Conservation (phyloP, 1,140 invertebrate species). For the Zelostemma sp. region DNA sequence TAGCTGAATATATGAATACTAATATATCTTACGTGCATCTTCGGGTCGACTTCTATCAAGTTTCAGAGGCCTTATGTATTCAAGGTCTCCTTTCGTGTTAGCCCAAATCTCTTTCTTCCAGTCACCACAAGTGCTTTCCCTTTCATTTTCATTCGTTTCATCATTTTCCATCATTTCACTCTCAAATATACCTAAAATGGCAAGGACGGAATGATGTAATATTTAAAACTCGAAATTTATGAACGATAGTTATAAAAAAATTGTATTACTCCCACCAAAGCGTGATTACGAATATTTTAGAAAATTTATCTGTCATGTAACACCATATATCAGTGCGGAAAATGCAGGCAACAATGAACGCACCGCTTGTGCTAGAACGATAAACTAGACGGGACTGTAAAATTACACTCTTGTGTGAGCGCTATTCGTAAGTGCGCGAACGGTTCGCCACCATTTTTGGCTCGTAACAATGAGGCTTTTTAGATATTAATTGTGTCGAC, state of each 20-base stretch:
- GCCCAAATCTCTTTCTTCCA: slow-evolving; percentile 49
- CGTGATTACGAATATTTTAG: not conserved
- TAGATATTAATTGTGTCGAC: slow-evolving; percentile 4
- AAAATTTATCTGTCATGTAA: not conserved
- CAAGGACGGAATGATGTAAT: too few relatives aligned
- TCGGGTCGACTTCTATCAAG: slow-evolving; percentile 62
- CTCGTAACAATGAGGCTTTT: slow-evolving; percentile 5
- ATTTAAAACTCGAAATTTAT: too few relatives aligned
- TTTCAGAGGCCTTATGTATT: slow-evolving; percentile 58
- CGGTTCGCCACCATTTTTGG: slow-evolving; percentile 12
- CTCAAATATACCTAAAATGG: slow-evolving; percentile 23
- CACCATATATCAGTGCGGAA: not conserved
- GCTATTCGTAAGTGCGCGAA: not conserved
- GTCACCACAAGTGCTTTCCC: slow-evolving; percentile 30
- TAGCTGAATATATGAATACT: not conserved
- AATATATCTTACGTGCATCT: slow-evolving; percentile 60
- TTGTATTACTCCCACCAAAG: too few relatives aligned
- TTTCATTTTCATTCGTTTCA: slow-evolving; percentile 11
- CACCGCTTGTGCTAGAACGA: slow-evolving; percentile 17
- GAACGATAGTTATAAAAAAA: not conserved
- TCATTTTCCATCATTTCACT: slow-evolving; percentile 17
- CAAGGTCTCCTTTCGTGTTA: slow-evolving; percentile 48
- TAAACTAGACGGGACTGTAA: slow-evolving; percentile 17
- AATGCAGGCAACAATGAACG: slow-evolving; percentile 10
- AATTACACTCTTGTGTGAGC: slow-evolving; percentile 13